Conservation (phyloP, 1,140 invertebrate genomes). For the Bombus polaris region DNA sequence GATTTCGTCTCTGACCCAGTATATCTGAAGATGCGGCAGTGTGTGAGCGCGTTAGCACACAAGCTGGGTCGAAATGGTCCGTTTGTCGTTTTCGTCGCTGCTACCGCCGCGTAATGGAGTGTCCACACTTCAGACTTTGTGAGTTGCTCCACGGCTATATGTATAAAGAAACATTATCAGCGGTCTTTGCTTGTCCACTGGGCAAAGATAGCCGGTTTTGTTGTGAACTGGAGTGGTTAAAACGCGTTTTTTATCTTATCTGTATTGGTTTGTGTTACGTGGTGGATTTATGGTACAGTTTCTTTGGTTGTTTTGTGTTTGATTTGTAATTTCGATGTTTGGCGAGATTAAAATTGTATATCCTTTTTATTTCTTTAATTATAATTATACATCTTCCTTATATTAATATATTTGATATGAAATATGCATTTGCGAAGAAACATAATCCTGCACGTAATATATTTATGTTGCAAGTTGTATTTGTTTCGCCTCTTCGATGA, state of each 20-base stretch:
- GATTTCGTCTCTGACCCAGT: too few relatives aligned
- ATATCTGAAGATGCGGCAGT: background rate
- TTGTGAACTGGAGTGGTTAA: background rate
- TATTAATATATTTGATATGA: too few relatives aligned
- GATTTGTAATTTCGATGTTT: background rate
- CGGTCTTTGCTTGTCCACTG: constrained; percentile 1
- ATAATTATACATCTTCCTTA: too few relatives aligned
- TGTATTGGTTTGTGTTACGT: background rate
- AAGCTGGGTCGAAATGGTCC: constrained; percentile 6
- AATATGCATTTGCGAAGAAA: too few relatives aligned
- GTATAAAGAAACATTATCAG: constrained; percentile 22
- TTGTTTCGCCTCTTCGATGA: too few relatives aligned
- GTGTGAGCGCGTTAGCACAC: background rate
- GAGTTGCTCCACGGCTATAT: constrained; percentile 7
- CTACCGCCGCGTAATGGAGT: constrained; percentile 70
- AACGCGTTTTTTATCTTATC: background rate
- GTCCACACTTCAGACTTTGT: constrained; percentile 57
- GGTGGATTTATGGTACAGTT: background rate
- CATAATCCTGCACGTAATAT: too few relatives aligned
- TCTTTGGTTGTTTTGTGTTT: background rate
- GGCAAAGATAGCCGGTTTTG: background rate
- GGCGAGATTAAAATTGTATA: background rate
- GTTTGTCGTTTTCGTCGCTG: constrained; percentile 51
- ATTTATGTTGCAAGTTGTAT: too few relatives aligned
- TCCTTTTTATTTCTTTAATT: background rate